These are phyloP conservation scores for Xylocampa areola DNA, from an alignment of 2,888 invertebrate species.

Conservation along the genomic window DNA sequence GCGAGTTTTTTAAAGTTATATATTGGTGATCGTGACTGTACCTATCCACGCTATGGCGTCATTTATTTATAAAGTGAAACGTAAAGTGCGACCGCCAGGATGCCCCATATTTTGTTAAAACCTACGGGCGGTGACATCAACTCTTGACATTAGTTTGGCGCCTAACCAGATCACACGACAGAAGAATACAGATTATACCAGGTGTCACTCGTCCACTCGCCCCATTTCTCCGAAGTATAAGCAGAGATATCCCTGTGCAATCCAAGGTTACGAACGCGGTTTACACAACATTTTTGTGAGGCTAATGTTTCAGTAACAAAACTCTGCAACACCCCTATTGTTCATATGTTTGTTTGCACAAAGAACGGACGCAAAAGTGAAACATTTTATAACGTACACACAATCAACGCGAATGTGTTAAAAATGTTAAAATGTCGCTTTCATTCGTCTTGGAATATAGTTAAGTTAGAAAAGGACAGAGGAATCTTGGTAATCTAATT, in stretches of 20 bases:
- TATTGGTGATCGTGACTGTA: too few species aligned
- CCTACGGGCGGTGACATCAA: too few species aligned
- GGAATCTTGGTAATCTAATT: too few species aligned
- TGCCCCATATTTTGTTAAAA: constrained; percentile 32
- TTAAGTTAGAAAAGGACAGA: too few species aligned
- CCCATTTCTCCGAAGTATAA: not conserved
- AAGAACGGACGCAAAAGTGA: constrained; percentile 23
- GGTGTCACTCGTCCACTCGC: too few species aligned
- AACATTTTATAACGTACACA: constrained; percentile 24
- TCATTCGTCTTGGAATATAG: too few species aligned
- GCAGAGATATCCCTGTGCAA: not conserved
- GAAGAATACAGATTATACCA: too few species aligned
- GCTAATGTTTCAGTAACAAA: constrained; percentile 17
- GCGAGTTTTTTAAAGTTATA: too few species aligned
- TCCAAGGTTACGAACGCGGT: constrained; percentile 12
- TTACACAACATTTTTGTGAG: constrained; percentile 32
- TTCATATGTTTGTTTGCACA: constrained; percentile 31
- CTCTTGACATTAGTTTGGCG: too few species aligned
- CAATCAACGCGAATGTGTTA: constrained; percentile 19
- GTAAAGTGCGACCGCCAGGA: constrained; percentile 15
- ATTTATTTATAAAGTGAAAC: constrained; percentile 4
- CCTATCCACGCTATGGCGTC: not conserved
- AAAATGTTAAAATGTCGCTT: constrained; percentile 45
- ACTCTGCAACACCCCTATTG: constrained; percentile 27
- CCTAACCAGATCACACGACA: too few species aligned